Evolutionary conservation across 1,140 invertebrate species (phyloP), one percentile per base, ranked within the genome.

Genomic region (Diorhabda carinulata): DNA sequence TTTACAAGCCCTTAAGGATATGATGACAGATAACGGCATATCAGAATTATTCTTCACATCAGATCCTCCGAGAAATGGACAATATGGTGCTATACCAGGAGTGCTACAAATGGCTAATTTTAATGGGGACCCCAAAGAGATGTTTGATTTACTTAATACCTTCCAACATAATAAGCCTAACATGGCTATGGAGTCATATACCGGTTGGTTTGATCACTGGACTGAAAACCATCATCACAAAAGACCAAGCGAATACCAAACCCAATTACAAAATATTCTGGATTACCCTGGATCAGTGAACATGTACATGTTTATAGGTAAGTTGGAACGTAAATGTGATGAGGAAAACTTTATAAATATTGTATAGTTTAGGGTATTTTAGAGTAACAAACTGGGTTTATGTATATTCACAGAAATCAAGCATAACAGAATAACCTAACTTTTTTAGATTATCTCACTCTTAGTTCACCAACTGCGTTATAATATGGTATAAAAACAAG

Each of bases 241-340:
- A 44, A 67, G 67, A 8, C 64, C 64, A 6, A 60, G 65, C 5
- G 61, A 52, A 43, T 70, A 66, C 40, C 62, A 43, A 42, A 25
- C 41, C 9, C 43, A 61, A 25, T 68, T 61, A 9, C 70, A 77
- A 65, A 47, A 59, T 40, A 76, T 81, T 58, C 43, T 81, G 7
- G 71, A 44, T 7, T 76, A 70, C 67, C 76, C 84, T 52, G 83
- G 84, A 40, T 88, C 85, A 3, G 82, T 91, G 44, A 90, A 89
- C 77, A 84, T 89, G 70, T 90, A 89, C 79, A 90, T 91, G 89
- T 89, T 90, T 73, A 86, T 87, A 73, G 89, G 89, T 59, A 41
- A 59, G 58, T 52, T 0, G 25, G 1, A 25, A 25, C 25, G 25
- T 25, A 25, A 25, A 25, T 25, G 2, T 25, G 25, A 25, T 25